Conservation (phyloP, 1,140 invertebrate genomes). For the Hestina assimilis region DNA sequence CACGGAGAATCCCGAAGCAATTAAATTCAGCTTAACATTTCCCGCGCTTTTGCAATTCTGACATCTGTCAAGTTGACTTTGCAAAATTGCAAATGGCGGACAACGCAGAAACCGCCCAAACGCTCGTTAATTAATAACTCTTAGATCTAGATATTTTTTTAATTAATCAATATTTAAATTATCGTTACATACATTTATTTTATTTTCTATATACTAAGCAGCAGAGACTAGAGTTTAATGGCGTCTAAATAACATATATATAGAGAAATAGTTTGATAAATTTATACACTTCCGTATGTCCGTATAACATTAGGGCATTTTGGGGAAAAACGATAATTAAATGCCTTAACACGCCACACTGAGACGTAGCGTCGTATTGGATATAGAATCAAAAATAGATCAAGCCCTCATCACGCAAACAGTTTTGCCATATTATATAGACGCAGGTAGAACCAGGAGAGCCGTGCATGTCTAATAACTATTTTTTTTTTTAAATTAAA, state of each 20-base stretch:
- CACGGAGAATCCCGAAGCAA: conserved; percentile 31
- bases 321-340: neutral
- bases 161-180: conserved; percentile 34
- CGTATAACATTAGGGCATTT: neutral
- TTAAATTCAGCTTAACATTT: conserved; percentile 27
- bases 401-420: neutral
- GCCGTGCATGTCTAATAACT: conserved; percentile 24
- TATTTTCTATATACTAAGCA: conserved; percentile 52
- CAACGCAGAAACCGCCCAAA: conserved; percentile 34
- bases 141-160: conserved; percentile 43
- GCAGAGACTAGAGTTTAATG: conserved; percentile 67
- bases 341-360: neutral
- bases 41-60: conserved; percentile 25
- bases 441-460: conserved; percentile 11
- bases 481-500: conserved; percentile 13
- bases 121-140: conserved; percentile 47
- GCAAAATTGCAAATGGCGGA: conserved; percentile 25
- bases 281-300: neutral
- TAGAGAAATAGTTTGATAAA: conserved; percentile 23
- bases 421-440: conserved; percentile 10
- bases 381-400: neutral
- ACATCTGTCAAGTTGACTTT: conserved; percentile 30
- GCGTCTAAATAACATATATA: conserved; percentile 48
- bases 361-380: neutral
- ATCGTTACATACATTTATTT: conserved; percentile 52